Base-by-base conservation (phyloP, 2,888 invertebrate genomes). In the Pristionchus mayeri region DNA sequence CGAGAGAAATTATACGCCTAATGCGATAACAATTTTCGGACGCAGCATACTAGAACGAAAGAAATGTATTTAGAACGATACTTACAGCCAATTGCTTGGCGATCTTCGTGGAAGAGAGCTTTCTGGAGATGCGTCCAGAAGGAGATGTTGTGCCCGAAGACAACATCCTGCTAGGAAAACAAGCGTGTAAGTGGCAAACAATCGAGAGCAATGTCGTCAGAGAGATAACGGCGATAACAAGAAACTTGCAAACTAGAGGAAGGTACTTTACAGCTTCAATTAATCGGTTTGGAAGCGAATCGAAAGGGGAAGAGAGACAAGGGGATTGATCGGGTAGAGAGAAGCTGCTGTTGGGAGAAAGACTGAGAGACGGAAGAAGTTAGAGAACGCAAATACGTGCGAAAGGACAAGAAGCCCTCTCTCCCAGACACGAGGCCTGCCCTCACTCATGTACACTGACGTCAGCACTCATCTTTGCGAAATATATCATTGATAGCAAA, bases 1-100 rank as follows among this genome's bases (percentile, higher is more conserved):
- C n/a, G n/a, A n/a, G n/a, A n/a, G n/a, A n/a, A n/a, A n/a, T n/a
- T n/a, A n/a, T n/a, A n/a, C 24, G 54, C 24, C 24, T 54, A 54
- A n/a, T n/a, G 54, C 9, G 54, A 54, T 24, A 21, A n/a, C 24
- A 21, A 54, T 24, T 52, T 52, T 52, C 52, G 13, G n/a, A 52
- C 16, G n/a, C 21, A 4, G 16, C 11, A 21, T 52, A 21, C 52
- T 11, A 50, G 2, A 52, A 52, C 16, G 16, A 52, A 52, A 16
- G 2, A 52, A 52, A 52, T 21, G 21, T 16, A 18, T 21, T 4
- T 52, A 21, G n/a, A 52, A 52, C 52, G 21, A 2, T n/a, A 78
- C 87, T 63, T 30, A 88, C 88, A 37, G 88, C 86, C 40, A 89
- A 86, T 54, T 89, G 89, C 85, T 88, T 89, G 79, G 87, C 87